Evolutionary conservation across 2,113 vertebrate species (phyloP).

Genomic region (Uria aalge): DNA sequence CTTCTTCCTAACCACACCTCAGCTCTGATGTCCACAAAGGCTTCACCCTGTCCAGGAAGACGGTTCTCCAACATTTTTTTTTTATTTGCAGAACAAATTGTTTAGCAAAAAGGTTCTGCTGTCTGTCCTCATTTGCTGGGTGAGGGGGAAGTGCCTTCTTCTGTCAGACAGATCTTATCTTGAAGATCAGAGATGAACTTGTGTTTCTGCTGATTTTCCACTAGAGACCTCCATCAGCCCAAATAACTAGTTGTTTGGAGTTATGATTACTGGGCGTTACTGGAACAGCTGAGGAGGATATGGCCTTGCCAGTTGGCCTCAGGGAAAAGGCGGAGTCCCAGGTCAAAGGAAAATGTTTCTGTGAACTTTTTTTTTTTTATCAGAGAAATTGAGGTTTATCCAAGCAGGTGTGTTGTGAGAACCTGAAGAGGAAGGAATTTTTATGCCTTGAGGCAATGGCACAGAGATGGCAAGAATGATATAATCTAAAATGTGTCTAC

Average conservation of each 20-base stretch:
- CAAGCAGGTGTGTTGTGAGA: conserved; percentile 65
- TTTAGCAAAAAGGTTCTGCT: background rate
- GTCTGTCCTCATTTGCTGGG: background rate
- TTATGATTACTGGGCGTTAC: conserved; percentile 20
- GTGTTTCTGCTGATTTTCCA: conserved; percentile 65
- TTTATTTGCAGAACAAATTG: background rate
- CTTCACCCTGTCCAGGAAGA: background rate
- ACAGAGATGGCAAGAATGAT: conserved; percentile 37
- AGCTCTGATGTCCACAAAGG: background rate
- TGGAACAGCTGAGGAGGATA: conserved; percentile 28
- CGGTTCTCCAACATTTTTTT: background rate
- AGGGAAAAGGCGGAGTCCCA: conserved; percentile 52
- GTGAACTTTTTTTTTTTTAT: conserved; percentile 31
- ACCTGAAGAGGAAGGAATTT: conserved; percentile 60
- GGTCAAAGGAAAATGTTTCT: conserved; percentile 62
- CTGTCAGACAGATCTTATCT: background rate
- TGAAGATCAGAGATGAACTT: background rate
- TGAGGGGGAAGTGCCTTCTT: background rate
- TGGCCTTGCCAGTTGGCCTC: conserved; percentile 41
- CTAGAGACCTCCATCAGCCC: conserved; percentile 68
- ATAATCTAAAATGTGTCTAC: background rate
- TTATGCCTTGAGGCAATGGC: conserved; percentile 44
- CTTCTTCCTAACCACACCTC: background rate
- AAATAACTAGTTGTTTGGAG: conserved; percentile 2
- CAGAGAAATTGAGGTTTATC: conserved; percentile 48